Percentiles rank a stretch among this genome's conserved stretches.
These are phyloP conservation scores for Gallinago undulata DNA, from an alignment of 2,113 vertebrate genomes.

Conservation along the genomic window DNA sequence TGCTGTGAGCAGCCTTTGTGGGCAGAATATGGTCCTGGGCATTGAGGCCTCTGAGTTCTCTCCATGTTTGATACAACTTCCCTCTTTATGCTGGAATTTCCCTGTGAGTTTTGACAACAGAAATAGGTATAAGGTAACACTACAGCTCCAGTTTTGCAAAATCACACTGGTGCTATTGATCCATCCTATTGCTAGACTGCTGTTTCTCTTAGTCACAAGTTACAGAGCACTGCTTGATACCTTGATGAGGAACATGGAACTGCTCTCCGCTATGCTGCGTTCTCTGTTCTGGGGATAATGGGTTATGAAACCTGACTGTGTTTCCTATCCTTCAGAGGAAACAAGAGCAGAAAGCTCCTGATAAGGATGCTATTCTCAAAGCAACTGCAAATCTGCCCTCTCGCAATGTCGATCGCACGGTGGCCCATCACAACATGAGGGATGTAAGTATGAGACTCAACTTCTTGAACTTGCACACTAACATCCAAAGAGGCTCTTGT, in stretches of 20 bases:
- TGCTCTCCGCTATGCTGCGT: background rate
- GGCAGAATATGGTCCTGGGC: background rate
- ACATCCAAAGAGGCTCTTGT: background rate
- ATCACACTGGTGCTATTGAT: background rate
- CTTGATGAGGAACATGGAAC: background rate
- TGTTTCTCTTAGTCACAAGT: background rate
- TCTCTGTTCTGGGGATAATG: background rate
- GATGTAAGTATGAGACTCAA: slow-evolving; percentile 80
- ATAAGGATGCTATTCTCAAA: slow-evolving; percentile 92
- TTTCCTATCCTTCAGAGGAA: slow-evolving; percentile 82
- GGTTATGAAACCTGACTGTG: background rate
- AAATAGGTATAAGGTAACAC: background rate
- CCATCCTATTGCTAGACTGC: background rate
- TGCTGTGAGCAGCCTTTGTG: background rate
- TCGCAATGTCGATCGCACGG: slow-evolving; percentile 83
- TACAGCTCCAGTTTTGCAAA: background rate
- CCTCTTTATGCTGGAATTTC: background rate
- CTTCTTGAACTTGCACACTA: accelerated
- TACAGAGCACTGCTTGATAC: background rate
- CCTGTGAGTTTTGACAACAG: background rate
- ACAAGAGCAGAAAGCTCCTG: slow-evolving; percentile 94
- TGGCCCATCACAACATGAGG: slow-evolving; percentile 90
- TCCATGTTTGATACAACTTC: background rate
- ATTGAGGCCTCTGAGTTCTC: background rate
- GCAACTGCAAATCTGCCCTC: slow-evolving; percentile 86